Evolutionary conservation across 2,113 vertebrate species (phyloP).

Genomic region (Acanthochromis polyacanthus): DNA sequence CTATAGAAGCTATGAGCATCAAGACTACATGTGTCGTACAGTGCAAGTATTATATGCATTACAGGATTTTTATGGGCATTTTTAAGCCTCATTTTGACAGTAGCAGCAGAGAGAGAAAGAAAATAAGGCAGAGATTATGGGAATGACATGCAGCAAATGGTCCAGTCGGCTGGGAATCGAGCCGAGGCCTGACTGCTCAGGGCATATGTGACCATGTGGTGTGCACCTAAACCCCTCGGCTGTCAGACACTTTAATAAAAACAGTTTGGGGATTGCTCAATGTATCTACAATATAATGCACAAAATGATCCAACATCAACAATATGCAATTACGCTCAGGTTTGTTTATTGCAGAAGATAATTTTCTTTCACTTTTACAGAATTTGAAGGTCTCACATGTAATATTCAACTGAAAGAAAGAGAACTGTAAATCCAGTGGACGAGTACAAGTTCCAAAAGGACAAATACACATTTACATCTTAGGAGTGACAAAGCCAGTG

Average conservation of each 20-base stretch:
- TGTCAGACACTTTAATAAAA: not conserved
- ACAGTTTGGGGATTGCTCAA: not conserved
- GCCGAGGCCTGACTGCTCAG: too few relatives aligned
- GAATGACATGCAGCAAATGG: too few relatives aligned
- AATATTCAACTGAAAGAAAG: not conserved
- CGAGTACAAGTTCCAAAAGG: not conserved
- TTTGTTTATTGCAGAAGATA: too few relatives aligned
- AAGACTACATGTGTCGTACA: too few relatives aligned
- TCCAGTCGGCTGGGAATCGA: too few relatives aligned
- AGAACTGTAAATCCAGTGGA: not conserved
- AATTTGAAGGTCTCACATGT: not conserved
- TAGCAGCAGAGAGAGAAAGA: too few relatives aligned
- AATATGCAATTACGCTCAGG: not conserved
- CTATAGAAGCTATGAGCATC: not conserved
- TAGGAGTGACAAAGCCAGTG: not conserved
- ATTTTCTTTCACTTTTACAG: not conserved
- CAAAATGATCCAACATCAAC: not conserved
- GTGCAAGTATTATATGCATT: too few relatives aligned
- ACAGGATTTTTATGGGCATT: too few relatives aligned
- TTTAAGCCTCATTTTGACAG: too few relatives aligned
- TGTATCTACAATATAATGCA: not conserved
- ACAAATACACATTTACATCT: not conserved
- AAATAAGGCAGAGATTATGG: too few relatives aligned
- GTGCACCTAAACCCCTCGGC: too few relatives aligned
- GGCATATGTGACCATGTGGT: too few relatives aligned